Evolutionary conservation across 2,113 vertebrate genomes (phyloP), one percentile per base, ranked within the genome.

Genomic region (Tyrannus savana): DNA sequence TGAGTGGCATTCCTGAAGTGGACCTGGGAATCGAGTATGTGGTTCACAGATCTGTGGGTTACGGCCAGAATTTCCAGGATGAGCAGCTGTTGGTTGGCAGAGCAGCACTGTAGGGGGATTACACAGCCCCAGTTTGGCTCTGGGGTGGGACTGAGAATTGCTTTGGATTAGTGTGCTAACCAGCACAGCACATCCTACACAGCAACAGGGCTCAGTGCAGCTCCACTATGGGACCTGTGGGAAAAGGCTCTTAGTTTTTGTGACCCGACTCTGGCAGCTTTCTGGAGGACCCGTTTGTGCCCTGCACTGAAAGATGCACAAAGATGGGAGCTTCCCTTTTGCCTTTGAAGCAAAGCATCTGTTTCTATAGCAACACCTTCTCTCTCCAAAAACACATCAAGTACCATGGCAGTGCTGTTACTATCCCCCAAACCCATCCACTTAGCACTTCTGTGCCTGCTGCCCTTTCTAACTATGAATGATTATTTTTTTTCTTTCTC

Each of bases 1-100:
- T 99, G 81, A 99, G 99, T 0, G 99, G 99, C 62, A 99, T 99
- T 95, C 99, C 99, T 2, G 99, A 99, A 93, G 99, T 99, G 76
- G 99, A 99, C 93, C 98, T 99, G 3, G 99, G 99, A 84, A 99
- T 99, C 1, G 99, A 99, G 99, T 99, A 96, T 0, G 99, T 98
- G 3, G 9, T 33, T 56, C 56, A 18, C 16, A 39, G 19, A 52
- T 19, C 17, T 31, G 4, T 50, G 84, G 28, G 24, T 75, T 49
- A 10, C n/a, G 30, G 52, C 71, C 41, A 49, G 62, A 31, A 30
- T 4, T 76, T 42, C 18, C 21, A 37, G 66, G 30, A 18, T 52
- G 30, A 72, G 55, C 67, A 41, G 12, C 55, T 58, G n/a, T 4
- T 24, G 37, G 19, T 55, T 41, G 37, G 67, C 82, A 76, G 71